Conservation (phyloP, 2,113 vertebrate genomes). For the Perccottus glenii region DNA sequence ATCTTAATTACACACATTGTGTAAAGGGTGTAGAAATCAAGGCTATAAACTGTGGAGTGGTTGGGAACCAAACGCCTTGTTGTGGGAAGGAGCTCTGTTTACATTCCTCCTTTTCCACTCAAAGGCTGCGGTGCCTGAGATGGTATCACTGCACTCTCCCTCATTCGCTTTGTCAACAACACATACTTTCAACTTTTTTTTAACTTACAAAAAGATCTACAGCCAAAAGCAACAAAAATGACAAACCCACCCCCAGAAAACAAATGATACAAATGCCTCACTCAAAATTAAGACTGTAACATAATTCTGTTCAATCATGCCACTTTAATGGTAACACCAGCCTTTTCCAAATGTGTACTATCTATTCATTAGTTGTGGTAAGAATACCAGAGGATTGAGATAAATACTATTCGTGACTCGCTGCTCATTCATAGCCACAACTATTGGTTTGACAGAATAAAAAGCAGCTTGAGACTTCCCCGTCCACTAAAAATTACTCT, state of each 20-base stretch:
- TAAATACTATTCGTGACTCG: slow-evolving; percentile 53
- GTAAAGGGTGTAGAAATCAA: slow-evolving; percentile 16
- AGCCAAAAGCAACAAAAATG: slow-evolving; percentile 25
- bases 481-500: slow-evolving; percentile 61
- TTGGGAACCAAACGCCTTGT: slow-evolving; percentile 13
- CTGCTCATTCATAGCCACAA: slow-evolving; percentile 51
- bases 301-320: too few species aligned
- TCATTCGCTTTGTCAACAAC: slow-evolving; percentile 33
- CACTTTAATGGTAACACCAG: slow-evolving; percentile 10
- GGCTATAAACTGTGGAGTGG: slow-evolving; percentile 16
- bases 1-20: slow-evolving; percentile 17
- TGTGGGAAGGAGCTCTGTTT: slow-evolving; percentile 54
- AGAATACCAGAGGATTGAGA: slow-evolving; percentile 54
- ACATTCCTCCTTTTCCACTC: slow-evolving; percentile 32
- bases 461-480: slow-evolving; percentile 43
- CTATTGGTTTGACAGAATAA: slow-evolving; percentile 27
- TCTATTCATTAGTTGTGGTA: slow-evolving; percentile 60
- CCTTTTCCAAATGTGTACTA: slow-evolving; percentile 29
- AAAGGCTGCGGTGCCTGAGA: slow-evolving; percentile 11
- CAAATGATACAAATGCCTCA: too few species aligned
- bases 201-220: slow-evolving; percentile 1
- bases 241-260: too few species aligned
- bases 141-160: slow-evolving; percentile 23
- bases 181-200: slow-evolving; percentile 21
- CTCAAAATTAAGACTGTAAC: too few species aligned